Evolutionary conservation across 2,888 invertebrate genomes (phyloP).

Genomic region (Ectemnius lituratus): DNA sequence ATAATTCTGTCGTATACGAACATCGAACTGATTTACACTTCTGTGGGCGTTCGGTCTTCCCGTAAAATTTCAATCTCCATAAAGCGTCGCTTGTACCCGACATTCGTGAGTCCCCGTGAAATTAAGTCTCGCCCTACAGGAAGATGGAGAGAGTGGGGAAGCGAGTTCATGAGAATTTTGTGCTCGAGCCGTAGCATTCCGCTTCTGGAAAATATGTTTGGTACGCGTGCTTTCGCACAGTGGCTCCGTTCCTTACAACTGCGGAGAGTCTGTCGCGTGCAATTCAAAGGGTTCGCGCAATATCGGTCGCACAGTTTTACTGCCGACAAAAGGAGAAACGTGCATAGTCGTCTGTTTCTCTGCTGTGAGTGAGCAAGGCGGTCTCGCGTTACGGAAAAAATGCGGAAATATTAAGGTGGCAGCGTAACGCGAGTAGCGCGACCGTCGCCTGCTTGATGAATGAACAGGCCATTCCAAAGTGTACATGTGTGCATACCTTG

Average conservation of each 20-base stretch:
- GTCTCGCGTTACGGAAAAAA: slow-evolving; percentile 57
- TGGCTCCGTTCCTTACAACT: no score
- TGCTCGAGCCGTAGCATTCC: no score
- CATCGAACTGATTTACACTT: slow-evolving; percentile 45
- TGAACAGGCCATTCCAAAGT: slow-evolving; percentile 49
- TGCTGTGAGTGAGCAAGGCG: neutral
- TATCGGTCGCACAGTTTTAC: slow-evolving; percentile 23
- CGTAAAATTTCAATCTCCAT: slow-evolving; percentile 72
- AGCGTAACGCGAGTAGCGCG: slow-evolving; percentile 65
- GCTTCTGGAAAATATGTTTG: no score
- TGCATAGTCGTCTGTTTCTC: neutral
- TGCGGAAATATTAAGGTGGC: slow-evolving; percentile 62
- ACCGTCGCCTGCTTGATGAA: slow-evolving; percentile 48
- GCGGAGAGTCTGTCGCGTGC: neutral
- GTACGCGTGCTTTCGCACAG: no score
- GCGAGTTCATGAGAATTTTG: no score
- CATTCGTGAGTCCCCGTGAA: neutral
- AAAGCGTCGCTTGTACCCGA: slow-evolving; percentile 54
- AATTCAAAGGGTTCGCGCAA: slow-evolving; percentile 2
- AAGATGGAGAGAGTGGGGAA: neutral
- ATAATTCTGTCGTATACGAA: slow-evolving; percentile 49
- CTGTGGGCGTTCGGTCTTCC: slow-evolving; percentile 36
- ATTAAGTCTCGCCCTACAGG: slow-evolving; percentile 20
- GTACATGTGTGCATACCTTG: slow-evolving; percentile 24
- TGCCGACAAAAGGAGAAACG: slow-evolving; percentile 28